Evolutionary conservation across 2,888 invertebrate species (phyloP).

Genomic region (Bedellia somnulentella): DNA sequence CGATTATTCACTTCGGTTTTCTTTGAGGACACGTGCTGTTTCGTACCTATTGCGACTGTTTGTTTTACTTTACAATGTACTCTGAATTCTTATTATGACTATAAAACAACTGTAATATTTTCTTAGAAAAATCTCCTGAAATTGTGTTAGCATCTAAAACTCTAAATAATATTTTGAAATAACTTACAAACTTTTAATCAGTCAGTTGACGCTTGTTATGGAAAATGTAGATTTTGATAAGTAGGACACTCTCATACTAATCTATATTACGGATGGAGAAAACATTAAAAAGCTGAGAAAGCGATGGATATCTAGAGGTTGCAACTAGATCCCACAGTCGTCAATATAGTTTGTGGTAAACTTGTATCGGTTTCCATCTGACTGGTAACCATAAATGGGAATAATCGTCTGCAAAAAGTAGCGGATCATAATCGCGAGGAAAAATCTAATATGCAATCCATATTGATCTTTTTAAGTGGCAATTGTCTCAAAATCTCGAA

Average conservation of each 20-base stretch:
- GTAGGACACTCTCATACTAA: no score
- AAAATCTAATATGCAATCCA: no score
- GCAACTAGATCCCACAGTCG: conserved; percentile 55
- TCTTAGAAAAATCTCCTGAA: no score
- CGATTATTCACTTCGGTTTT: conserved; percentile 22
- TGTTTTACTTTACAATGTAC: conserved; percentile 7
- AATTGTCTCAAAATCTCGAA: no score
- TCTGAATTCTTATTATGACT: no score
- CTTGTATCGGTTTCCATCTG: no score
- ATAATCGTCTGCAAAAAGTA: conserved; percentile 24
- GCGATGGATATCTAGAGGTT: conserved; percentile 25
- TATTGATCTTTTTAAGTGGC: no score
- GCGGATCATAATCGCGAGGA: conserved; percentile 44
- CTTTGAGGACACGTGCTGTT: conserved; percentile 1
- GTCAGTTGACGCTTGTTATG: no score
- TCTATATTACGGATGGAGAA: conserved; percentile 38
- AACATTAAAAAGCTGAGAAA: conserved; percentile 41
- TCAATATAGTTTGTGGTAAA: conserved; percentile 22
- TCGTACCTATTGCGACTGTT: conserved; percentile 11
- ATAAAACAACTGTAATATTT: no score
- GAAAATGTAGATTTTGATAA: no score
- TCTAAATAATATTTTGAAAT: background rate
- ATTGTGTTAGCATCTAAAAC: no score
- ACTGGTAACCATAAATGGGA: conserved; percentile 50
- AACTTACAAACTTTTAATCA: background rate